Conservation (phyloP, 2,113 vertebrate genomes). For the Ibidorhyncha struthersii region DNA sequence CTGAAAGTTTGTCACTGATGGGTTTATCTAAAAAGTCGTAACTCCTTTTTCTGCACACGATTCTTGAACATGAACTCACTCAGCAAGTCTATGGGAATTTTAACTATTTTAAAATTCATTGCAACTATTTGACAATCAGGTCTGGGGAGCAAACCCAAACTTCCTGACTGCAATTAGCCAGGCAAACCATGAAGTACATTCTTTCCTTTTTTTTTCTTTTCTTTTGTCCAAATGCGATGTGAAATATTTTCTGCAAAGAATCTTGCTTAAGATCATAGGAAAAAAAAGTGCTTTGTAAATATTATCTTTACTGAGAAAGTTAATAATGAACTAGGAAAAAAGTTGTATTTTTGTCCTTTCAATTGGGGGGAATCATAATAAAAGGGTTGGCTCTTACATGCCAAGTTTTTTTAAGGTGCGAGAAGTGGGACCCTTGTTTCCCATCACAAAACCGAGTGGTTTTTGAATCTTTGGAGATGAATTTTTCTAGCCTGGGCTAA, state of each 20-base stretch:
- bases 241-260: neutral
- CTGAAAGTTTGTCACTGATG: neutral
- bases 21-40: neutral
- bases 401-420: neutral
- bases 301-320: neutral
- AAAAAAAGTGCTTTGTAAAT: neutral
- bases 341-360: neutral
- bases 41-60: neutral
- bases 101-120: neutral
- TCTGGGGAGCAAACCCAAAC: neutral
- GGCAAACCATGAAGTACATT: neutral
- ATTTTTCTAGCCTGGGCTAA: neutral
- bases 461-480: neutral
- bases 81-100: neutral
- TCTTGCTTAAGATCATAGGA: neutral
- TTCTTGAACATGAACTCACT: neutral
- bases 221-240: neutral
- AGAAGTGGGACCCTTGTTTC: neutral
- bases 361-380: neutral
- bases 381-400: neutral
- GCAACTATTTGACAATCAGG: neutral
- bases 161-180: neutral
- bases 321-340: neutral
- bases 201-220: neutral
- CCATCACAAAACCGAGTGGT: neutral